A percentile compares a stretch with the other conserved stretches of the same genome.
Conservation (phyloP, 2,888 invertebrate genomes). For the Eupelmus urozonus region DNA sequence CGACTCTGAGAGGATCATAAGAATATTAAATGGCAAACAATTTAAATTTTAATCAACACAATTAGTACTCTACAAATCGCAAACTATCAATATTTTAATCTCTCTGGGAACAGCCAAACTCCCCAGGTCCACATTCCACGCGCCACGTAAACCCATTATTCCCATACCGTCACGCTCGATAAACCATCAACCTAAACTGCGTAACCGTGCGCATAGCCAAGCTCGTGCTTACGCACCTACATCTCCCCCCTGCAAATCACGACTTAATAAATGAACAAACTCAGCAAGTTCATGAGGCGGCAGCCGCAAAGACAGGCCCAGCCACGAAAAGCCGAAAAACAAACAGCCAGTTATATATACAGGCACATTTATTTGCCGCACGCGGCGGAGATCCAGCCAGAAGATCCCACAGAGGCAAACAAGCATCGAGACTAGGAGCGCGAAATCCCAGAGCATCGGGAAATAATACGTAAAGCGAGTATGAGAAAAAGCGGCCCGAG, state of each 20-base stretch:
- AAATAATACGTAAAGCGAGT: too few relatives aligned
- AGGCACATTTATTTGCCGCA: constrained; percentile 7
- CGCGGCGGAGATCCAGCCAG: constrained; percentile 29
- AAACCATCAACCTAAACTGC: neutral
- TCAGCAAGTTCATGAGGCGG: constrained; percentile 4
- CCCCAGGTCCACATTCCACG: too few relatives aligned
- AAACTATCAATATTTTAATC: too few relatives aligned
- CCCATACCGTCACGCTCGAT: neutral
- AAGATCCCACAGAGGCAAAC: constrained; percentile 30
- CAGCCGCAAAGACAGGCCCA: too few relatives aligned
- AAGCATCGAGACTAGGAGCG: neutral
- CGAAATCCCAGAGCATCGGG: constrained; percentile 17
- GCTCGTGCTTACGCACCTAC: neutral
- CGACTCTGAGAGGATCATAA: too few relatives aligned
- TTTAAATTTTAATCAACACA: too few relatives aligned
- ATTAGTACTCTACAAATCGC: too few relatives aligned
- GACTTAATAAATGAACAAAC: constrained; percentile 21
- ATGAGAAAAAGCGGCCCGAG: neutral
- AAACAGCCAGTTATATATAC: constrained; percentile 19
- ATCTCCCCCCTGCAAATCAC: neutral
- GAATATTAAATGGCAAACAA: too few relatives aligned
- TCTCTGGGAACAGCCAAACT: too few relatives aligned
- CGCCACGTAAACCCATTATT: too few relatives aligned
- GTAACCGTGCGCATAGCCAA: neutral
- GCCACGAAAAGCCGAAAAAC: constrained; percentile 28